Evolutionary conservation across 2,113 vertebrate species (phyloP), one percentile per base, ranked within the genome.

Genomic region (Zosterops borbonicus): DNA sequence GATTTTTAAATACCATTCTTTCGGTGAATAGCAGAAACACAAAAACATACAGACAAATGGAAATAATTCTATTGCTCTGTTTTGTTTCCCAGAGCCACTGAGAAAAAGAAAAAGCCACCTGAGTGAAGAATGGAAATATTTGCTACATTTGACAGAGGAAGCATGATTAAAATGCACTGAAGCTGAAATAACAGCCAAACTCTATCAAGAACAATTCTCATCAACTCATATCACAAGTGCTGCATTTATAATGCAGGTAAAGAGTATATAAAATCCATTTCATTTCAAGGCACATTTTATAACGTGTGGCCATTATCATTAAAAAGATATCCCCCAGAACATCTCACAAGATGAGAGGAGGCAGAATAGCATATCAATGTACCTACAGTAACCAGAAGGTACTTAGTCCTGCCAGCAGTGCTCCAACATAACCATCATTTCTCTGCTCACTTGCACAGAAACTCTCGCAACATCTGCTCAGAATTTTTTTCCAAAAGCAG

Each of bases 161-260:
- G 91, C 84, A 87, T 94, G 97, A 97, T 98, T 97, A 98, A 97
- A 97, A 97, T 75, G 87, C 95, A 91, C 83, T 70, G 64, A 96
- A 92, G 96, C 47, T 44, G 97, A 98, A 98, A 97, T 96, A 97
- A 97, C 41, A 39, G 82, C 92, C 95, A 6, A 53, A 82, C 47
- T 96, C 88, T 81, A 90, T 84, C 71, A 92, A 89, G 92, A 96
- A 67, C 88, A 92, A 75, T 49, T 81, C 86, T 81, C 87, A 88
- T 89, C 75, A 16, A 44, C 91, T 91, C 68, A 37, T 35, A 89
- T 52, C 84, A 80, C 87, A 67, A 81, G 80, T 8, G 46, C 77
- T 27, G n/a, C 87, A 96, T 96, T 87, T 79, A 92, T 96, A 96
- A 96, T 52, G 28, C 64, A 3, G 15, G 64, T 53, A n/a, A 7